Evolutionary conservation across 92 coral and sea anemone genomes (phyloP), one percentile per base, ranked within the genome.

Genomic region (Umimayanthus chanpuru): DNA sequence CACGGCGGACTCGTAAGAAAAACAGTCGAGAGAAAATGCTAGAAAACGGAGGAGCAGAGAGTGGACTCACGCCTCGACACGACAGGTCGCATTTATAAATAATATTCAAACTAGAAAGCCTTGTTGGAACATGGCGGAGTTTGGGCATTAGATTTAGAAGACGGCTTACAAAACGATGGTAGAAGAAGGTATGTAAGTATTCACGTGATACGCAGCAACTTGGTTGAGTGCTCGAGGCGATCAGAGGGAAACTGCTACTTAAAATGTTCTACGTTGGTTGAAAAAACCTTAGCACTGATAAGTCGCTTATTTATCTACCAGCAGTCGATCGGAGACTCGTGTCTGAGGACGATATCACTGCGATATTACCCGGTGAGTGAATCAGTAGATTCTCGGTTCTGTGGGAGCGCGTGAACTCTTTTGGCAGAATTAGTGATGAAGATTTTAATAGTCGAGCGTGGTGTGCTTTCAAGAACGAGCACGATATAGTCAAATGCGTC

Each of bases 341-440:
- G 38, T 70, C 75, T 25, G 38, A 25, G 75, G 75, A 70, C 75
- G 38, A 26, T 70, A 70, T 8, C 75, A 28, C 75, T 25, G 75
- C 75, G 75, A 70, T 70, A 70, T 70, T 70, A 70, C 39, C 75
- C 14, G 38, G 38, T 70, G 75, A 70, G 75, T 70, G 32, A 70
- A 70, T 70, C 39, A 70, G 3, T 70, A 70, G 38, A 70, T 25
- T 28, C 75, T 25, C 75, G 28, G 73, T 23, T 68, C 30, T 68
- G 28, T 68, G 73, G 25, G 73, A 68, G 25, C 30, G 50, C 50
- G 50, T 9, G 50, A 47, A 11, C 30, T 21, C 12, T 68, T 25
- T 28, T 70, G 75, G 75, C 75, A 70, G 75, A 70, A 70, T 28
- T 25, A 28, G 32, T 4, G 75, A 70, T 70, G 16, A 70, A 70